Evolutionary conservation across 2,797 vertebrate species (phyloP).

Genomic region (Typhlichthys subterraneus): DNA sequence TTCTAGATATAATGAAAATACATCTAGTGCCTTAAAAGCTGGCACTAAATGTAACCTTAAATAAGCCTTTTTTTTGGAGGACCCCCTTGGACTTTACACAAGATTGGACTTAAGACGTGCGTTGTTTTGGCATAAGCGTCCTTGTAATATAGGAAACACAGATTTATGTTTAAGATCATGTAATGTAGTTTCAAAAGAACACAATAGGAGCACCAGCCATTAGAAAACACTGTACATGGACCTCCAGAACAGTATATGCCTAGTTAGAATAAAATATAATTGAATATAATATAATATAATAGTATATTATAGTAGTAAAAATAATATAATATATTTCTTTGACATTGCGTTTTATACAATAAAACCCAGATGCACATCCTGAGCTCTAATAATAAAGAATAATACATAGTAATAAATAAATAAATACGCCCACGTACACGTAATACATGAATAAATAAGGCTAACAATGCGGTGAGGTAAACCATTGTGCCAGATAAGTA

Average conservation of each 20-base stretch:
- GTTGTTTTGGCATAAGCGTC: constrained; percentile 33
- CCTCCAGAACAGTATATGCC: background rate
- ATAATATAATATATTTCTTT: no score
- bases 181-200: constrained; percentile 10
- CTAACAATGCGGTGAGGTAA: no score
- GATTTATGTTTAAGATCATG: background rate
- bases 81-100: constrained; percentile 37
- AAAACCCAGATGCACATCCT: no score
- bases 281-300: no score
- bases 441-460: no score
- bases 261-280: no score
- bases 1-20: constrained; percentile 55
- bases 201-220: constrained; percentile 7
- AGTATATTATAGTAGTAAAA: no score
- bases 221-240: constrained; percentile 29
- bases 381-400: no score
- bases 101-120: constrained; percentile 14
- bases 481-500: no score
- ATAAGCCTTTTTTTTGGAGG: constrained; percentile 33
- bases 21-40: constrained; percentile 46
- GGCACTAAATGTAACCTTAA: constrained; percentile 26
- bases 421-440: no score
- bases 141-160: constrained; percentile 1
- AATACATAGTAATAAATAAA: no score
- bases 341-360: no score